Percentiles rank a stretch among this genome's conserved stretches.
Evolutionary conservation across 2,113 vertebrate species (phyloP).

Genomic region (Heterotilapia buettikoferi): DNA sequence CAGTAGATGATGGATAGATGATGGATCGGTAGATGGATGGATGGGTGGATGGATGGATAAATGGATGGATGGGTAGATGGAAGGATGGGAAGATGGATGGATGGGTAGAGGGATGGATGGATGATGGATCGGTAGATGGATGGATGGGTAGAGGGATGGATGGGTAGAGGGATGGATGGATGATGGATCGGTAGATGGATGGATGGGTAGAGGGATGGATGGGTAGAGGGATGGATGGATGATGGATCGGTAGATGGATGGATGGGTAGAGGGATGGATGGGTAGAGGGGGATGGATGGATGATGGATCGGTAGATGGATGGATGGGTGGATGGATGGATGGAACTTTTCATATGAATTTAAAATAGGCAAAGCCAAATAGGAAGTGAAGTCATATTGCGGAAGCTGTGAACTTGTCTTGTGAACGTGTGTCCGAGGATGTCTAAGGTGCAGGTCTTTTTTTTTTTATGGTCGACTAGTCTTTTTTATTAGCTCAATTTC

Average conservation of each 20-base stretch:
- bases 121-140: too few relatives aligned
- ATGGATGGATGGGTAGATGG: too few relatives aligned
- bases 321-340: neutral
- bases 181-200: too few relatives aligned
- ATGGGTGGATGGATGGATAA: too few relatives aligned
- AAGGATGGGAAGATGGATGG: fast-evolving
- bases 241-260: too few relatives aligned
- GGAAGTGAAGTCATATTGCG: neutral
- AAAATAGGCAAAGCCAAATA: neutral
- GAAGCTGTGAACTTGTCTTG: neutral
- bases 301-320: too few relatives aligned
- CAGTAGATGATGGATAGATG: too few relatives aligned
- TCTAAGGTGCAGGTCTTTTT: neutral
- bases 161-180: too few relatives aligned
- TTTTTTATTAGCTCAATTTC: neutral
- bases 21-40: too few relatives aligned
- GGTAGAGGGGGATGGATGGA: fast-evolving
- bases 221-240: too few relatives aligned
- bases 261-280: fast-evolving
- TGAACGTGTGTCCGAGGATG: neutral
- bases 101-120: fast-evolving
- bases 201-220: too few relatives aligned
- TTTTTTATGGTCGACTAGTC: neutral
- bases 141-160: too few relatives aligned
- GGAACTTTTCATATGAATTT: neutral